phyloP scores from a whole-genome alignment of 2,113 vertebrate genomes.

The Tringa solitaria region DNA sequence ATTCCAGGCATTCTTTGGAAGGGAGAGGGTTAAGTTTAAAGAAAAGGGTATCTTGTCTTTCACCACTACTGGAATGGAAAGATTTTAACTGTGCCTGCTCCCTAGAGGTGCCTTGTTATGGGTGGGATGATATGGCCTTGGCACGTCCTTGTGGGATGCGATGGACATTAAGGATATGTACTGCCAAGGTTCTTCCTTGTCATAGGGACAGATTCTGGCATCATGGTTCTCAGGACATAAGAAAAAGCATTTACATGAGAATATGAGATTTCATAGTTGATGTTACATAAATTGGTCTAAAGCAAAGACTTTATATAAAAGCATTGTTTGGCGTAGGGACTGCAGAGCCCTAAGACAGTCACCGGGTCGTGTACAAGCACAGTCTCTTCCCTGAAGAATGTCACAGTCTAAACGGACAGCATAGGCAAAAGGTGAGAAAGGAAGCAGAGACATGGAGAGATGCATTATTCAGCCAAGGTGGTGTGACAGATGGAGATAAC shows the following conservation, averaged over 20 bases:
- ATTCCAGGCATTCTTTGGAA: constrained; percentile 69
- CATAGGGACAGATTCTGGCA: not conserved
- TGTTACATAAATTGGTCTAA: not conserved
- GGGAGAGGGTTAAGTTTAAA: constrained; percentile 69
- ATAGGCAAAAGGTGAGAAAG: not conserved
- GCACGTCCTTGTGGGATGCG: constrained; percentile 12
- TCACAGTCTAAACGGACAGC: not conserved
- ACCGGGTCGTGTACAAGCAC: not conserved
- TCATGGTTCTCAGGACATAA: not conserved
- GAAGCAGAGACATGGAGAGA: not conserved
- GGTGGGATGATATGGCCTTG: not conserved
- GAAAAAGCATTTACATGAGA: not conserved
- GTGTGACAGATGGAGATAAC: not conserved
- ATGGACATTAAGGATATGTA: not conserved
- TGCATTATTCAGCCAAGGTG: not conserved
- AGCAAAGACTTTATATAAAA: not conserved
- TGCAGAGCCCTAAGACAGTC: not conserved
- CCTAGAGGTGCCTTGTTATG: not conserved
- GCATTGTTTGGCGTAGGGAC: not conserved
- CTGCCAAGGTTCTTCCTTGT: not conserved
- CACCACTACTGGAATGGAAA: constrained; percentile 21
- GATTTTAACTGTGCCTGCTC: constrained; percentile 43
- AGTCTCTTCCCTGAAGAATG: not conserved
- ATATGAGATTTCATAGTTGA: not conserved
- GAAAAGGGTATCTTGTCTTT: constrained; percentile 67